Base-by-base conservation (phyloP, 2,113 vertebrate genomes). In the Pelecanus crispus region DNA sequence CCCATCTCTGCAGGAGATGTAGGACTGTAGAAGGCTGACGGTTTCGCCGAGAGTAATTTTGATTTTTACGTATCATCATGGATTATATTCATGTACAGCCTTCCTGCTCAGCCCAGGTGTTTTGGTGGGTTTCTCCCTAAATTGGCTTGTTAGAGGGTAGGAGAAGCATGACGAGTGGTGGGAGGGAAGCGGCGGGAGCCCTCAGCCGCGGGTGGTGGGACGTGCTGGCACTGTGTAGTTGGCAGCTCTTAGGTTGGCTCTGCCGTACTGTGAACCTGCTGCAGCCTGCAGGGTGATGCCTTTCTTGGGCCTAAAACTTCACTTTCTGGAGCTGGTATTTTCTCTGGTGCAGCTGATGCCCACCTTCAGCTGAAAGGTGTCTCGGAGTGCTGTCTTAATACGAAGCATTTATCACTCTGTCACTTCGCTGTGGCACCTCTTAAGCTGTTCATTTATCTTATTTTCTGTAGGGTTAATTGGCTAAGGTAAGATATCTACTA, bases 31-130 rank as follows among this genome's bases (percentile, higher is more conserved):
- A n/a, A 71, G 10, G 29, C 40, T 6, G 34, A 18, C 9, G 11
- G 55, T 79, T 93, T 81, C 81, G 71, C 44, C 38, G 8, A 2
- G 17, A 24, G 1, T 34, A 45, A 75, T 38, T 79, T 87, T 34
- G n/a, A 31, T 49, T 55, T 81, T 81, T 45, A 17, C 1, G 1
- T 71, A 4, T 25, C 6, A 2, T 42, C 0, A 4, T 5, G 14
- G 18, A 2, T 59, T 38, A 0, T 13, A 7, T 70, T 31, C 1
- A 2, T 50, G 74, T 42, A 15, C 15, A 45, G 52, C 47, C 16
- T 73, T 83, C 24, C 50, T 81, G 34, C 45, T 78, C 1, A 3
- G 40, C 42, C 7, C 12, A 21, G 44, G 25, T 29, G 31, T 73
- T 66, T 53, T 29, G 36, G 12, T 40, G 18, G 9, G 17, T 81